Evolutionary conservation across 2,113 vertebrate species (phyloP), one percentile per base, ranked within the genome.

Genomic region (Lophura nycthemera): DNA sequence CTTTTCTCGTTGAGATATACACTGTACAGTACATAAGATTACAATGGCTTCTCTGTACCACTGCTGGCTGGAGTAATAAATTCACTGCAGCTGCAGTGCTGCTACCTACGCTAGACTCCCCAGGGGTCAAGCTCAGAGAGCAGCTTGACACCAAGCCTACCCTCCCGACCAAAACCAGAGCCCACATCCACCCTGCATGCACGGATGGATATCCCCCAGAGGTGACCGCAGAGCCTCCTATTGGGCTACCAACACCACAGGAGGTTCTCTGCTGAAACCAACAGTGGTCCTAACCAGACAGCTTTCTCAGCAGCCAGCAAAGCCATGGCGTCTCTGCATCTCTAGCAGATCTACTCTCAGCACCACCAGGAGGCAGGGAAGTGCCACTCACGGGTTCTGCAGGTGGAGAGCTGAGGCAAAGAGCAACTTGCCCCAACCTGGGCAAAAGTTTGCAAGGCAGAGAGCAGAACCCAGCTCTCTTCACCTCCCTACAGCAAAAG

Each of bases 31-130:
- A 95, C 72, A 87, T 27, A 77, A 93, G 64, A 96, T 88, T 92
- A 96, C 95, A 97, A 96, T 94, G 94, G 92, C 86, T 71, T 86
- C 69, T 75, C 96, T 95, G 69, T 96, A 94, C 96, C 93, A 89
- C 88, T 93, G 29, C 65, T 76, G 94, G 87, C 88, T 81, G 83
- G 76, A 97, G 91, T 89, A 83, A 94, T 80, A 96, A 96, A 96
- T 91, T 95, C 0, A 1, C 61, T 92, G 92, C 88, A 94, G 75
- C 93, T 95, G 93, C 75, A 89, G 40, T 27, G 56, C 56, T 92
- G 22, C 90, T 93, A 91, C 89, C 89, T 86, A 87, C 2, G 0
- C 24, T 5, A 87, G 83, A 60, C 61, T 92, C 83, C 89, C 81
- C 13, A 6, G 14, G 86, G 86, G 85, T 66, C 75, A 64, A 0